Conservation (phyloP, 2,113 vertebrate species). For the Pogona vitticeps region DNA sequence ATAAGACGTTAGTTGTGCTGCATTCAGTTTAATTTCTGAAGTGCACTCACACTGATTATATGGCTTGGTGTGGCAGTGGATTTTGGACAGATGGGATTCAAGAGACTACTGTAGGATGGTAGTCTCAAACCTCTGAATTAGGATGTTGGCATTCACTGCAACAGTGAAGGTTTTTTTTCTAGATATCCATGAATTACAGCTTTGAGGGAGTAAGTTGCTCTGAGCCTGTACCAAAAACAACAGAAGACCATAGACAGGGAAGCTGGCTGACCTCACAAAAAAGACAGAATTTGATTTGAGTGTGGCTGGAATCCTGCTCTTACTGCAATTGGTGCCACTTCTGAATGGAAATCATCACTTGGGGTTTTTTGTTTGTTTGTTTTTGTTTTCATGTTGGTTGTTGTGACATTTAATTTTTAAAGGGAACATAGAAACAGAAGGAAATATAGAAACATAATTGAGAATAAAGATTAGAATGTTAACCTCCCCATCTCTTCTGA, state of each 20-base stretch:
- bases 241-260: background rate
- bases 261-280: background rate
- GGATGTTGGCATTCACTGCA: background rate
- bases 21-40: conserved; percentile 1
- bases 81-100: background rate
- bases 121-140: background rate
- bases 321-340: background rate
- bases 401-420: background rate
- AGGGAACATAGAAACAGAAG: background rate
- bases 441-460: background rate
- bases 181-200: background rate
- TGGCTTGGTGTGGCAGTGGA: background rate
- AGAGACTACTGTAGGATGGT: background rate
- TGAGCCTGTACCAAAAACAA: background rate
- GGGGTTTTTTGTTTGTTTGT: too few species aligned
- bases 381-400: background rate
- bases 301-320: background rate
- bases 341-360: background rate
- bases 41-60: background rate
- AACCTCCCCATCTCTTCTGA: background rate
- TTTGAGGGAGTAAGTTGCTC: background rate
- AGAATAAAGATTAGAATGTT: background rate
- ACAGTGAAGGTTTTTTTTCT: background rate
- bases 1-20: background rate
- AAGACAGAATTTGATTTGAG: background rate